Evolutionary conservation across 2,888 invertebrate genomes (phyloP), one percentile per base, ranked within the genome.

Genomic region (Brenthis daphne): DNA sequence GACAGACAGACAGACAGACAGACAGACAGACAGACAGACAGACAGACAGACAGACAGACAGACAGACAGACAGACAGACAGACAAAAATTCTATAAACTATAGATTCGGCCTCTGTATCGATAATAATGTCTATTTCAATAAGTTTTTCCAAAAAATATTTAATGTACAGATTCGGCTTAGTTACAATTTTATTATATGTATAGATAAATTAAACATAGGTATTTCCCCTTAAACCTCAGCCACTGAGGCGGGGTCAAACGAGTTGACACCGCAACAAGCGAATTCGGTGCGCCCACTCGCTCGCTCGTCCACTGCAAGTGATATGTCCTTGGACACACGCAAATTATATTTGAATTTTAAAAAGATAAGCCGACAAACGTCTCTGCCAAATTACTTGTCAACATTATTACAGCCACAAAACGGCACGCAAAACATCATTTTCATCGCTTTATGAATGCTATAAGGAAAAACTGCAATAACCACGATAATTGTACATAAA

Each of bases 201-300:
- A 16, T 16, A 16, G 16, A 16, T 16, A 16, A 16, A 8, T 33
- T 24, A 6, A 24, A 3, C 24, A 12, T 29, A 29, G 6, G 2
- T 29, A 29, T 16, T 61, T 33, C 50, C 53, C 16, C 33, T 37
- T 51, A 56, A 58, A 68, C 48, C 67, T 65, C 48, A 67, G 65
- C 58, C 54, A 64, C 37, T 53, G 60, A 2, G 14, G n/a, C 11
- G 43, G 57, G 71, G 71, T 71, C 71, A 68, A 47, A 51, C 20
- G 50, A 68, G 57, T 66, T 71, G 71, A 68, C 71, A 66, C 58
- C 50, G 48, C 37, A 20, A 57, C 61, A 48, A 57, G 54, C 61
- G 48, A 51, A 60, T 14, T 29, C 53, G 13, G 56, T 16, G n/a
- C 71, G 68, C 68, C 71, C 68, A 65, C n/a, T 14, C 69, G 54